These are phyloP conservation scores for Thomomys bottae DNA, from an alignment of 2,113 vertebrate genomes.

Conservation along the genomic window DNA sequence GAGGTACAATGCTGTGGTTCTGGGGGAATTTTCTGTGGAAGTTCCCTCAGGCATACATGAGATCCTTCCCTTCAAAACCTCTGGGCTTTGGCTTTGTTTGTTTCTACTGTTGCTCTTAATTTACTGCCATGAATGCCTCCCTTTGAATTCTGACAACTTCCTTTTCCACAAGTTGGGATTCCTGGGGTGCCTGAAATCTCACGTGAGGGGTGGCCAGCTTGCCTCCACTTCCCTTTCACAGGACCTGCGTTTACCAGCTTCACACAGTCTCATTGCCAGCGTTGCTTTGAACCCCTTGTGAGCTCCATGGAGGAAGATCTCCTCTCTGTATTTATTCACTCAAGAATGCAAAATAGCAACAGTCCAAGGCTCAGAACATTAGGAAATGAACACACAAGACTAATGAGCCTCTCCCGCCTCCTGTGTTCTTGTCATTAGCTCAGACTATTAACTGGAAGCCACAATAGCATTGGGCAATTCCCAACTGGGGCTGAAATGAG, in stretches of 20 bases:
- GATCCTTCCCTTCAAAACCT: not conserved
- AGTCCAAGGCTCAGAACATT: not conserved
- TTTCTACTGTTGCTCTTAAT: too few relatives aligned
- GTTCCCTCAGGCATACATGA: not conserved
- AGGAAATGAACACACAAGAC: not conserved
- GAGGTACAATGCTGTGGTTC: not conserved
- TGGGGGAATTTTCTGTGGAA: not conserved
- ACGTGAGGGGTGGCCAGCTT: rapidly evolving
- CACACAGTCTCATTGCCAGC: not conserved
- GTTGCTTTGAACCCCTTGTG: not conserved
- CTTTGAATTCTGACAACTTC: not conserved
- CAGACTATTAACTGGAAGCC: slow-evolving; percentile 44
- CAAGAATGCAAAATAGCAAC: slow-evolving; percentile 32
- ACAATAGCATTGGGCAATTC: slow-evolving; percentile 35
- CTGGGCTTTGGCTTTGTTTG: not conserved
- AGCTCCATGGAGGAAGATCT: not conserved
- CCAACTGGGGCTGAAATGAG: slow-evolving; percentile 11
- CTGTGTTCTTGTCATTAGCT: slow-evolving; percentile 64
- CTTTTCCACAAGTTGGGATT: not conserved
- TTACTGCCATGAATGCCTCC: not conserved
- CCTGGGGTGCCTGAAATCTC: too few relatives aligned
- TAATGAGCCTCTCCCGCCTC: slow-evolving; percentile 27
- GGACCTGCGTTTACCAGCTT: not conserved
- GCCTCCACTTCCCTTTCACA: not conserved
- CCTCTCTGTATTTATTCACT: slow-evolving; percentile 35